These are phyloP conservation scores for Ceratina calcarata DNA, from an alignment of 1,140 invertebrate species.

Conservation along the genomic window DNA sequence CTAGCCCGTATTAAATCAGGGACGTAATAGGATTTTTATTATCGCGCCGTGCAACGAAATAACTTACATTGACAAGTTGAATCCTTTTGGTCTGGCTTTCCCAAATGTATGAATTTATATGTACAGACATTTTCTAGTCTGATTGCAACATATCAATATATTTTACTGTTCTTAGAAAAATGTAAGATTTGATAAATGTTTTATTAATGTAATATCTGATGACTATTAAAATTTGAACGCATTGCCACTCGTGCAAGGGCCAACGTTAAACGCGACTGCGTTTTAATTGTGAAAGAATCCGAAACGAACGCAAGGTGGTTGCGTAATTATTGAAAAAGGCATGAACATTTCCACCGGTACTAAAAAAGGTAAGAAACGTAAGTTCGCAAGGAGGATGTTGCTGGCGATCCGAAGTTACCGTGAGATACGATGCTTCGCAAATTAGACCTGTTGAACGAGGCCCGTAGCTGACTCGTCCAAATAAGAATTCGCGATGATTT, in stretches of 20 bases:
- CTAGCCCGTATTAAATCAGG: background rate
- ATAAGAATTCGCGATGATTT: slow-evolving; percentile 36
- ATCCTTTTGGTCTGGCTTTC: background rate
- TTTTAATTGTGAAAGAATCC: slow-evolving; percentile 1
- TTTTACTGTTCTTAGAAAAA: too few species aligned
- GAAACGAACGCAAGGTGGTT: too few species aligned
- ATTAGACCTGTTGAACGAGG: slow-evolving; percentile 39
- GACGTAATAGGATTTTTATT: background rate
- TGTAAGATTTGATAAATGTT: too few species aligned
- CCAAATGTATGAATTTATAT: too few species aligned
- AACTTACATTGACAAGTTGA: background rate
- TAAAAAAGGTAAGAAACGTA: background rate
- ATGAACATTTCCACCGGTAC: background rate
- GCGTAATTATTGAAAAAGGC: slow-evolving; percentile 8
- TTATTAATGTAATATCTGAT: too few species aligned
- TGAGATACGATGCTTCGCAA: slow-evolving; percentile 20
- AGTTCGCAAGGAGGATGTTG: background rate
- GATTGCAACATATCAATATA: too few species aligned
- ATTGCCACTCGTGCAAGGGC: too few species aligned
- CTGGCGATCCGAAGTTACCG: background rate
- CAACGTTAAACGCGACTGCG: background rate
- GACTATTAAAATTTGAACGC: too few species aligned
- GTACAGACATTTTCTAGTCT: too few species aligned
- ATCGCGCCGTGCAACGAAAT: background rate
- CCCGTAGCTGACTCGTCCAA: slow-evolving; percentile 19